phyloP scores from a whole-genome alignment of 2,113 vertebrate species.

The Proteles cristata region DNA sequence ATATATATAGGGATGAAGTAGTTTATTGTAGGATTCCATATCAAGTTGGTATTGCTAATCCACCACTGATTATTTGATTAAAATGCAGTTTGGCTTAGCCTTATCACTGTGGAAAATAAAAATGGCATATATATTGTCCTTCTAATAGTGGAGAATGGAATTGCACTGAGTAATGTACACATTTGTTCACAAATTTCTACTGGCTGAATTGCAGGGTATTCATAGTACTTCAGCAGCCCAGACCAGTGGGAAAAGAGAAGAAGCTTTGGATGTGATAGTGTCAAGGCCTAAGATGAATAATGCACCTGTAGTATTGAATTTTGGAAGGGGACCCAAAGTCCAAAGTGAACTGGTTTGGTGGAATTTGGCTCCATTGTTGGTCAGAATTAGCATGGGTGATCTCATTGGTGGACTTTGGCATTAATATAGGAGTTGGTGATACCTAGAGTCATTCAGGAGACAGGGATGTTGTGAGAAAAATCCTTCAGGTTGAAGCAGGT shows the following conservation, averaged over 20 bases:
- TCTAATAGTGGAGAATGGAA: not conserved
- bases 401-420: not conserved
- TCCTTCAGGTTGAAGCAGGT: not conserved
- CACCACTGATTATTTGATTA: not conserved
- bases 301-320: not conserved
- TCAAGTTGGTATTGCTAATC: not conserved
- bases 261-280: not conserved
- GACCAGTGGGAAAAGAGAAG: not conserved
- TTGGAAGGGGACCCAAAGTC: not conserved
- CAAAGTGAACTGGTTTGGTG: not conserved
- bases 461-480: not conserved
- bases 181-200: constrained; percentile 7
- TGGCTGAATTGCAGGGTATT: not conserved
- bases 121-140: not conserved
- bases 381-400: not conserved
- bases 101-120: constrained; percentile 3
- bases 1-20: not conserved
- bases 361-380: not conserved
- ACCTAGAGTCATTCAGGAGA: not conserved
- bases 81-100: not conserved
- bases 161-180: not conserved
- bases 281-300: not conserved
- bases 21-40: not conserved
- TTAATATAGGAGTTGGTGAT: not conserved
- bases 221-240: not conserved